phyloP scores from a whole-genome alignment of 2,797 vertebrate genomes.

The Leptodactylus fallax region DNA sequence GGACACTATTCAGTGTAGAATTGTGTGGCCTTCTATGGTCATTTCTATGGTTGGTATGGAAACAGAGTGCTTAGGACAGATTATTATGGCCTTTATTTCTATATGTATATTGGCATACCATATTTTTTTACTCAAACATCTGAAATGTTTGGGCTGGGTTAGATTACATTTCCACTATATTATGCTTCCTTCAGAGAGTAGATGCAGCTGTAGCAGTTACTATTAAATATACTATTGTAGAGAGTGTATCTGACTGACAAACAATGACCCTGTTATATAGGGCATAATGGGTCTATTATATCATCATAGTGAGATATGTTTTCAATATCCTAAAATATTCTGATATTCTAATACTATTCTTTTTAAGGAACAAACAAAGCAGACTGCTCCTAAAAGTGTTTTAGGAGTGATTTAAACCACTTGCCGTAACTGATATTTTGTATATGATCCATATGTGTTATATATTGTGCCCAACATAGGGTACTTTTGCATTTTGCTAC shows the following conservation, averaged over 20 bases:
- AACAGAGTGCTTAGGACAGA: not conserved
- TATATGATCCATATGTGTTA: not conserved
- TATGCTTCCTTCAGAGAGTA: no score
- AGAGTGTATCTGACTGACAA: not conserved
- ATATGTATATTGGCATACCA: not conserved
- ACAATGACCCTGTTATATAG: constrained; percentile 2
- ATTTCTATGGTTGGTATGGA: not conserved
- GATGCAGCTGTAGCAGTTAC: not conserved
- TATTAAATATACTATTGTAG: not conserved
- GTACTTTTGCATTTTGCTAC: no score
- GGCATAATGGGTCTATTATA: not conserved
- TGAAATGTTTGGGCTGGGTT: not conserved
- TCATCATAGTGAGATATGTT: not conserved
- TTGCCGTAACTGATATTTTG: not conserved
- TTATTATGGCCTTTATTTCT: not conserved
- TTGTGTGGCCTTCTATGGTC: not conserved
- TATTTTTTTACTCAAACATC: not conserved
- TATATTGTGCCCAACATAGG: not conserved
- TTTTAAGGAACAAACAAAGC: not conserved
- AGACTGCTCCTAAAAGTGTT: not conserved
- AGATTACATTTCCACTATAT: not conserved
- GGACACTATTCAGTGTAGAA: not conserved
- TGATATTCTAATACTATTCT: not conserved
- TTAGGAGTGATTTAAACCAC: not conserved
- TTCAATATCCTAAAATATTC: not conserved